phyloP scores from a whole-genome alignment of 1,140 invertebrate species.

The Tetramorium simillimum region DNA sequence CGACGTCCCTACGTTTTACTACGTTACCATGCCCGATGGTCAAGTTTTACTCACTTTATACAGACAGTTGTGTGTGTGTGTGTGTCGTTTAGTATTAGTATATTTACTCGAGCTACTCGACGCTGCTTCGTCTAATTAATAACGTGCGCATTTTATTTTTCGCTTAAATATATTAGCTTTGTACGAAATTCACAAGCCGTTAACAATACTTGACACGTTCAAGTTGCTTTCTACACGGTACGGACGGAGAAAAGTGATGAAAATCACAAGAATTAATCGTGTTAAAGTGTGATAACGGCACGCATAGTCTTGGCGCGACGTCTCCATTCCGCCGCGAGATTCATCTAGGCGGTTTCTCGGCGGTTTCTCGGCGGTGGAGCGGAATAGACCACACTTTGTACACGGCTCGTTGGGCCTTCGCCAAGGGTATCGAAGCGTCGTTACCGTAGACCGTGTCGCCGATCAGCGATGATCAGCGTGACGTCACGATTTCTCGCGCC shows the following conservation, averaged over 20 bases:
- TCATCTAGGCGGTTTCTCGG: conserved; percentile 18
- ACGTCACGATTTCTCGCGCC: conserved; percentile 65
- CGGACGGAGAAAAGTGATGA: too few relatives aligned
- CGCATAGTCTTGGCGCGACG: background rate
- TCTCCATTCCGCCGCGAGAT: conserved; percentile 23
- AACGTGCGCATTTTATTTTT: background rate
- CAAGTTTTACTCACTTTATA: too few relatives aligned
- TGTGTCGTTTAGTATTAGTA: too few relatives aligned
- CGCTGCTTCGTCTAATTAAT: background rate
- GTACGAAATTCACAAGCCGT: background rate
- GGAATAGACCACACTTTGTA: conserved; percentile 72
- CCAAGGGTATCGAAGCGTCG: conserved; percentile 72
- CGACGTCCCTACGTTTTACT: too few relatives aligned
- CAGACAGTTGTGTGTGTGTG: too few relatives aligned
- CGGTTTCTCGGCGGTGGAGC: conserved; percentile 4
- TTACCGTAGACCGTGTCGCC: conserved; percentile 64
- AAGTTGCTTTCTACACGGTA: background rate
- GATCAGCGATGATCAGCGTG: too few relatives aligned
- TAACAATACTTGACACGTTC: background rate
- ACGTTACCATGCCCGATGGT: too few relatives aligned
- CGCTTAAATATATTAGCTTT: background rate
- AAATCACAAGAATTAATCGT: conserved; percentile 17
- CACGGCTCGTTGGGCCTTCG: conserved; percentile 73
- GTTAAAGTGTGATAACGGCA: conserved; percentile 45
- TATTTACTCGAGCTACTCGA: background rate